Conservation (phyloP, 2,113 vertebrate genomes). For the Isurus oxyrinchus region DNA sequence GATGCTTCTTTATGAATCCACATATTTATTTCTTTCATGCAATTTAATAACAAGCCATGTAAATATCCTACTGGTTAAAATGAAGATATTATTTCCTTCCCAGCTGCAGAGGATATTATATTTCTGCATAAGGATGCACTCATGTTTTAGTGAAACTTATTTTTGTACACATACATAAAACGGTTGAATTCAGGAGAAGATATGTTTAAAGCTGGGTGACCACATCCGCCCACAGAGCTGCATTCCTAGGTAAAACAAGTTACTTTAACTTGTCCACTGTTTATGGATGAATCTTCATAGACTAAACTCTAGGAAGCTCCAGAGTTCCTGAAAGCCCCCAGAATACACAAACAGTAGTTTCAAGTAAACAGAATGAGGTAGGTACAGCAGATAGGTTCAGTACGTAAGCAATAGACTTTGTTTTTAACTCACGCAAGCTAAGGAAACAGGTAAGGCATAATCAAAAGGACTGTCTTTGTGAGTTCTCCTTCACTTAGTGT, state of each 20-base stretch:
- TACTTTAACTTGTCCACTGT: conserved; percentile 53
- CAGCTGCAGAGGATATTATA: not conserved
- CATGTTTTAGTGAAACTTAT: conserved; percentile 10
- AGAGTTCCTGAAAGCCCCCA: conserved; percentile 47
- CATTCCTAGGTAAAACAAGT: conserved; percentile 49
- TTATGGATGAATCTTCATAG: conserved; percentile 57
- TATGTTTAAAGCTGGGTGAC: conserved; percentile 11
- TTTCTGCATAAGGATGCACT: conserved; percentile 7
- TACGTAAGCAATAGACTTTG: not conserved
- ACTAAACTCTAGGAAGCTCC: conserved; percentile 62
- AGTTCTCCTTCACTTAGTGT: not conserved
- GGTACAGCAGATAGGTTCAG: conserved; percentile 41
- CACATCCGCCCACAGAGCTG: conserved; percentile 31
- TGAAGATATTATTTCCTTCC: not conserved
- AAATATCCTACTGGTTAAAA: not conserved
- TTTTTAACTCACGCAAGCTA: not conserved
- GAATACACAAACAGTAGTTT: conserved; percentile 50
- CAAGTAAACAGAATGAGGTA: conserved; percentile 59
- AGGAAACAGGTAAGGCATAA: conserved; percentile 11
- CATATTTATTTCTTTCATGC: not conserved
- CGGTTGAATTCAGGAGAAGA: conserved; percentile 25
- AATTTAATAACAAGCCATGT: not conserved
- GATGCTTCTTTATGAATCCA: not conserved
- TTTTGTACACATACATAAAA: conserved; percentile 14
- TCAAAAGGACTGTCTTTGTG: not conserved